phyloP scores from a whole-genome alignment of 2,888 invertebrate genomes.

The Pyrocoelia pectoralis region DNA sequence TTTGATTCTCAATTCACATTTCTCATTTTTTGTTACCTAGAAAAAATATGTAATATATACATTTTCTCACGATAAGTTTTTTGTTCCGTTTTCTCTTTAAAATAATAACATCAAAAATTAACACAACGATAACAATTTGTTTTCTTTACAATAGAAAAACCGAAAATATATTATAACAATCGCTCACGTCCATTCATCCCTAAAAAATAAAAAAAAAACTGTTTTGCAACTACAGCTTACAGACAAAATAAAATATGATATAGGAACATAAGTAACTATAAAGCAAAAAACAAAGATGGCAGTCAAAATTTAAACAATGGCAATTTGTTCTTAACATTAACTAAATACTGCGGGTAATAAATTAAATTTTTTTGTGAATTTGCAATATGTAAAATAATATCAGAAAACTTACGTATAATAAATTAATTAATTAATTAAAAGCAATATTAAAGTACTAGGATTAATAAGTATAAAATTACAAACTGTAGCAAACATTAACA shows the following conservation, averaged over 20 bases:
- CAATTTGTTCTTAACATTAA: slow-evolving; percentile 31
- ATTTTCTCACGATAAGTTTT: slow-evolving; percentile 6
- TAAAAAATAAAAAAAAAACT: slow-evolving; percentile 17
- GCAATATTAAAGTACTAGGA: slow-evolving; percentile 25
- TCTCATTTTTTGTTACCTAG: not conserved
- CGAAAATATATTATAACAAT: slow-evolving; percentile 18
- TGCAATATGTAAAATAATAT: slow-evolving; percentile 27
- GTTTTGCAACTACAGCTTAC: slow-evolving; percentile 35
- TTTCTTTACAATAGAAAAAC: slow-evolving; percentile 11
- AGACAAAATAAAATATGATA: slow-evolving; percentile 16
- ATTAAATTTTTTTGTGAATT: slow-evolving; percentile 4
- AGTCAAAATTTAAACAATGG: slow-evolving; percentile 44
- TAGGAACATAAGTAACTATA: slow-evolving; percentile 35
- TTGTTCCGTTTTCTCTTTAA: not conserved
- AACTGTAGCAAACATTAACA: slow-evolving; percentile 34
- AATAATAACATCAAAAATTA: slow-evolving; percentile 18
- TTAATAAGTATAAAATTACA: slow-evolving; percentile 33
- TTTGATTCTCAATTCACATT: slow-evolving; percentile 10
- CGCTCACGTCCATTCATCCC: slow-evolving; percentile 25
- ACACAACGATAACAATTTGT: slow-evolving; percentile 24
- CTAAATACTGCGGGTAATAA: slow-evolving; percentile 23
- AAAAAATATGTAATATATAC: slow-evolving; percentile 28
- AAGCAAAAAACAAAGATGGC: slow-evolving; percentile 40
- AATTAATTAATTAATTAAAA: slow-evolving; percentile 27
- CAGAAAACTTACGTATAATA: slow-evolving; percentile 24